Conservation (phyloP, 2,888 invertebrate species). For the Abrostola triplasia region DNA sequence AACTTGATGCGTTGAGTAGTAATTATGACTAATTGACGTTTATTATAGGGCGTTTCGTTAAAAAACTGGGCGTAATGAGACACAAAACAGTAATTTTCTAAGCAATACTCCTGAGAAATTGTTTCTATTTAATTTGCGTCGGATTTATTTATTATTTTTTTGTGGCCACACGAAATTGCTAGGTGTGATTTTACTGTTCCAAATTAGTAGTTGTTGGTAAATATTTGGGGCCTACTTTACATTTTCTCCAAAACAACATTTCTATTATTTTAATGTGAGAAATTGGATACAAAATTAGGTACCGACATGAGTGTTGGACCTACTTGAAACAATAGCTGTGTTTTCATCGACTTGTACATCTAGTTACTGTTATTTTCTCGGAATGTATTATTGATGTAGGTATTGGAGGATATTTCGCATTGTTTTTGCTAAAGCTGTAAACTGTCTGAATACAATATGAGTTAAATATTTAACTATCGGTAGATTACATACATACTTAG, state of each 20-base stretch:
- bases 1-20: slow-evolving; percentile 5
- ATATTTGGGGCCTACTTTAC: slow-evolving; percentile 2
- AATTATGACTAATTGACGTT: slow-evolving; percentile 48
- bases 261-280: neutral
- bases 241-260: neutral
- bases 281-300: no score
- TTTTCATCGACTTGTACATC: no score
- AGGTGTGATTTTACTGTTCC: slow-evolving; percentile 23
- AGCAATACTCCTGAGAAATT: slow-evolving; percentile 43
- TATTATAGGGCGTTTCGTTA: slow-evolving; percentile 47
- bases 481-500: no score
- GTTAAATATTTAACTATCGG: no score
- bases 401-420: no score
- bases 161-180: slow-evolving; percentile 31
- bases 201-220: slow-evolving; percentile 10
- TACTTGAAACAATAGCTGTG: no score
- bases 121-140: slow-evolving; percentile 20
- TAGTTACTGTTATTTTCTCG: no score
- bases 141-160: slow-evolving; percentile 25
- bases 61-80: slow-evolving; percentile 44
- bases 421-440: no score
- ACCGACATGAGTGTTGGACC: no score
- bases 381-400: no score
- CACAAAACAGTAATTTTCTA: slow-evolving; percentile 41
- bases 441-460: no score